These are phyloP conservation scores for Cryptomyrus ogoouensis DNA, from an alignment of 2,113 vertebrate genomes.

Conservation along the genomic window DNA sequence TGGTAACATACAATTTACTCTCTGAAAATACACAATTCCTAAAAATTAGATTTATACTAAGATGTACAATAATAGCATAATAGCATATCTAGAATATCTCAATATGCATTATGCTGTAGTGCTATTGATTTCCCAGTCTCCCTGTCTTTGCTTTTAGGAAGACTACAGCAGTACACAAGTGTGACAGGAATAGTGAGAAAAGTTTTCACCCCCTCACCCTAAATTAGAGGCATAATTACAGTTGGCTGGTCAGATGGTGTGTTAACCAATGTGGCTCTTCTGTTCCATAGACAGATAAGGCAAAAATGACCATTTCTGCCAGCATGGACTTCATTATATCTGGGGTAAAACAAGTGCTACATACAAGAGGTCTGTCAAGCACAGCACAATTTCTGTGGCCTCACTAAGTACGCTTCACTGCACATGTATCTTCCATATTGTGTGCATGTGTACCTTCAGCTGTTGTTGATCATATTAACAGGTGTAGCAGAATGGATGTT, in stretches of 20 bases:
- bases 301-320: not conserved
- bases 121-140: not conserved
- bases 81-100: too few relatives aligned
- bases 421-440: not conserved
- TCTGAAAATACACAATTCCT: not conserved
- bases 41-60: not conserved
- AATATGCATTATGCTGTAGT: not conserved
- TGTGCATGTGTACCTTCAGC: not conserved
- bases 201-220: not conserved
- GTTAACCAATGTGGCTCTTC: not conserved
- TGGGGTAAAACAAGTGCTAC: not conserved
- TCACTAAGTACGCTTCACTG: not conserved
- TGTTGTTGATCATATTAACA: not conserved
- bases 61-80: not conserved
- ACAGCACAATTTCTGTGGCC: not conserved
- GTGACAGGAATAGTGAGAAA: not conserved
- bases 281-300: not conserved
- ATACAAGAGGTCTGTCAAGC: not conserved
- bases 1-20: not conserved
- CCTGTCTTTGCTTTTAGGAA: not conserved
- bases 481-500: not conserved
- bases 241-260: not conserved
- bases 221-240: not conserved
- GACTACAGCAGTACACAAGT: not conserved
- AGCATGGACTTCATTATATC: not conserved